These are phyloP conservation scores for Syncerus caffer DNA, from an alignment of 2,797 vertebrate species.

Conservation along the genomic window DNA sequence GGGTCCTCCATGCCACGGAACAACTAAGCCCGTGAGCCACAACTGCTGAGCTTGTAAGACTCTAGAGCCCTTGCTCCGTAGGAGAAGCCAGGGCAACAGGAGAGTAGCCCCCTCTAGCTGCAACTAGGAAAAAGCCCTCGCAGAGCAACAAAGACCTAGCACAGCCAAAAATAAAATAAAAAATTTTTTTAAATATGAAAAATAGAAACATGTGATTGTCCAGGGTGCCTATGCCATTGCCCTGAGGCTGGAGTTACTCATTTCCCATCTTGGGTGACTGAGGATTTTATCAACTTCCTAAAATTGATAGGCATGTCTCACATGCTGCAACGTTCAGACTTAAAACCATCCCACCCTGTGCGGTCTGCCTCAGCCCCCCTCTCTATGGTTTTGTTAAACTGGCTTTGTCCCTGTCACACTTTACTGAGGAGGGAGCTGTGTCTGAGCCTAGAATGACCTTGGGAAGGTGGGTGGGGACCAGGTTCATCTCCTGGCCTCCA, in stretches of 20 bases:
- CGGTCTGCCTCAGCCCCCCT: accelerated
- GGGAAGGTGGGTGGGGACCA: no score
- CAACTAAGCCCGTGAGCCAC: background rate
- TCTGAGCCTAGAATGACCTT: background rate
- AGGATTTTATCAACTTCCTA: background rate
- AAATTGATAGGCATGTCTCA: accelerated
- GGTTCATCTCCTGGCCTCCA: background rate
- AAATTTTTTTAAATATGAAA: background rate
- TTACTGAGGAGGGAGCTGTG: background rate
- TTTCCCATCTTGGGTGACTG: background rate
- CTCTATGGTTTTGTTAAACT: background rate
- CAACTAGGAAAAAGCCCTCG: background rate
- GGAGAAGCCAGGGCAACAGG: background rate
- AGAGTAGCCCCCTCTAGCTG: background rate
- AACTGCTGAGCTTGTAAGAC: background rate
- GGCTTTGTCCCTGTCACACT: background rate
- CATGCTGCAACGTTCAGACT: background rate
- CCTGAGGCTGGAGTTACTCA: background rate
- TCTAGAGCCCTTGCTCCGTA: background rate
- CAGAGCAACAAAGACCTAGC: background rate
- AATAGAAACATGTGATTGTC: no score
- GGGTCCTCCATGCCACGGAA: background rate
- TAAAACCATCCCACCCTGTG: accelerated
- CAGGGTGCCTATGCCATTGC: background rate
- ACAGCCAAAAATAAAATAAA: background rate